Conservation (phyloP, 1,140 invertebrate species). For the Heliconius nattereri region DNA sequence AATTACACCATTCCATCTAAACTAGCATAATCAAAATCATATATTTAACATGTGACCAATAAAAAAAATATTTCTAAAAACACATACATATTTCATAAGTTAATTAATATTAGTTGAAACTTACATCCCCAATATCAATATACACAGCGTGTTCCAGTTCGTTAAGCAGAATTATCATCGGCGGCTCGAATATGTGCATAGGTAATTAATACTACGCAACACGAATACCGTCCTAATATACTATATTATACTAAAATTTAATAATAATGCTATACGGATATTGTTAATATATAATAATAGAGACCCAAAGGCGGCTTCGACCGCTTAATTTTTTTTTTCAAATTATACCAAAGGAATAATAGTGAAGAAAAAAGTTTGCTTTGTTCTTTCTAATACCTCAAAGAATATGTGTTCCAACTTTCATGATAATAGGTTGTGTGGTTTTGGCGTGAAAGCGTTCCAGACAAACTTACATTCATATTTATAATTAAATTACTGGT, state of each 20-base stretch:
- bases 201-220: conserved; percentile 4
- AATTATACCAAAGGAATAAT: too few relatives aligned
- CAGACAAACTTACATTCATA: too few relatives aligned
- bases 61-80: background rate
- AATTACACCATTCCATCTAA: too few relatives aligned
- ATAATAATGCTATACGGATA: background rate
- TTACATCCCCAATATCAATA: conserved; percentile 6
- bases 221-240: background rate
- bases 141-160: conserved; percentile 18
- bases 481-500: background rate
- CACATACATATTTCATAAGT: background rate
- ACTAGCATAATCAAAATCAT: too few relatives aligned
- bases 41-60: too few relatives aligned
- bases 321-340: too few relatives aligned
- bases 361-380: too few relatives aligned
- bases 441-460: too few relatives aligned
- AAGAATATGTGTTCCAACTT: too few relatives aligned
- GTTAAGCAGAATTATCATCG: conserved; percentile 30
- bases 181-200: conserved; percentile 23
- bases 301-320: background rate
- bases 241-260: background rate
- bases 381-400: too few relatives aligned
- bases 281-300: background rate
- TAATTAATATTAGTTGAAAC: background rate
- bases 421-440: too few relatives aligned